Conservation (phyloP, 2,797 vertebrate species). For the Benthosema pterotum region DNA sequence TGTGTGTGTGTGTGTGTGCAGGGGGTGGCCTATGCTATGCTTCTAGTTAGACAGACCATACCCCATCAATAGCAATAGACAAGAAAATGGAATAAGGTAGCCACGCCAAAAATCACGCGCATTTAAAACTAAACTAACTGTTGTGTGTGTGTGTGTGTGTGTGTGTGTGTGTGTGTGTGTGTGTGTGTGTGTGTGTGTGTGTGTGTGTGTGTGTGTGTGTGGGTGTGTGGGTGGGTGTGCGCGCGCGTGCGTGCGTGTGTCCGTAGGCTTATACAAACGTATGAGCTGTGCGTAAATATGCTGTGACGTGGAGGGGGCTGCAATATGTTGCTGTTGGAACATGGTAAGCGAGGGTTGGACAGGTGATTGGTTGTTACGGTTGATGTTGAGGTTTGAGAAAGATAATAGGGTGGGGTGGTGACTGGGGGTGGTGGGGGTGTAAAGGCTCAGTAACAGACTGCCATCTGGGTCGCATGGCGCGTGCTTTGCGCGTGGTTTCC, state of each 20-base stretch:
- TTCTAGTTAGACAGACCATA: conserved; percentile 26
- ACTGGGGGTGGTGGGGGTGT: conserved; percentile 24
- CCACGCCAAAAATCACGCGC: conserved; percentile 69
- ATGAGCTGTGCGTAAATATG: too few relatives aligned
- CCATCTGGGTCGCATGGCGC: conserved; percentile 83
- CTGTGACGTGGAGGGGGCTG: too few relatives aligned
- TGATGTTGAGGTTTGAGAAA: conserved; percentile 34
- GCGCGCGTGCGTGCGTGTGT: too few relatives aligned
- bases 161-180: background rate
- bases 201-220: too few relatives aligned
- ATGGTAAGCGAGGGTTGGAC: conserved; percentile 10
- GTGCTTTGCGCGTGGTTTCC: conserved; percentile 84
- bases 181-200: background rate
- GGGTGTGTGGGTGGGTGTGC: too few relatives aligned
- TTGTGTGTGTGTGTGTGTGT: background rate
- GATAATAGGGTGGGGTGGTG: conserved; percentile 16
- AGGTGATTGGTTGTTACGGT: conserved; percentile 13
- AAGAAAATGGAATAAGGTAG: conserved; percentile 67
- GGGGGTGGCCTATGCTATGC: too few relatives aligned
- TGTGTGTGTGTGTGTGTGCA: too few relatives aligned
- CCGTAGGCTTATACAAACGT: too few relatives aligned
- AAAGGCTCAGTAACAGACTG: conserved; percentile 61
- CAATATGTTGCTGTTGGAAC: background rate
- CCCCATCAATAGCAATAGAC: conserved; percentile 40
- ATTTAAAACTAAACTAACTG: background rate